Base-by-base conservation (phyloP, 1,140 invertebrate species). In the Cotesia typhae region DNA sequence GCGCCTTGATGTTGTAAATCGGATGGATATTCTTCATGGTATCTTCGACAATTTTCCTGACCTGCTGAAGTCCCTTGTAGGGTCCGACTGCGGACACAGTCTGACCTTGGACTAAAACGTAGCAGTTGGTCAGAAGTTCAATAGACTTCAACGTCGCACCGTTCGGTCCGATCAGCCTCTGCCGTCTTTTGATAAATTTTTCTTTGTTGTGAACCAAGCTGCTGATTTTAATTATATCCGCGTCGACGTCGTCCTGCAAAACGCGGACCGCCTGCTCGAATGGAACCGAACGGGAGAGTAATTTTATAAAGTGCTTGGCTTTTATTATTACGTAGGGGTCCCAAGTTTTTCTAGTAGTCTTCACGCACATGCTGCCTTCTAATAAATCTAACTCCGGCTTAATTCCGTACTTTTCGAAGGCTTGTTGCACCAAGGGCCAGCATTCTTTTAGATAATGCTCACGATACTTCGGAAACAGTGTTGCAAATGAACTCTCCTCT, bases 11-110 rank as follows among this genome's bases (percentile, higher is more conserved):
- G 81, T 98, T 98, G 82, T 99, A 99, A 82, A 99, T 97, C n/a
- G 98, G 98, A 89, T 99, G 98, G 72, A 99, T 92, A 84, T 99
- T 99, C 81, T 97, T 96, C 97, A 99, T 99, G 2, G 96, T 98
- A 79, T 99, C 98, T 82, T 96, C 92, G 4, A 97, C 95, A 79
- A 99, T 95, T 81, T 94, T 91, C 74, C 97, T 87, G 0, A 97
- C 96, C 85, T 99, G 95, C 78, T 95, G 92, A 4, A 99, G 85
- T 10, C 98, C 98, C 88, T 94, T 96, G 81, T 98, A 95, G 28
- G 98, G 96, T 0, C 98, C 98, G 12, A 99, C 87, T 3, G 95
- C 95, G 14, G 98, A 91, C 0, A 99, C 98, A n/a, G 98, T 99
- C 79, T 97, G 95, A 2, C 98, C 98, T 87, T 99, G 97, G 3